Percentiles rank a stretch among this genome's conserved stretches.
These are phyloP conservation scores for Orchesellides sinensis DNA, from an alignment of 2,888 invertebrate genomes.

Conservation along the genomic window DNA sequence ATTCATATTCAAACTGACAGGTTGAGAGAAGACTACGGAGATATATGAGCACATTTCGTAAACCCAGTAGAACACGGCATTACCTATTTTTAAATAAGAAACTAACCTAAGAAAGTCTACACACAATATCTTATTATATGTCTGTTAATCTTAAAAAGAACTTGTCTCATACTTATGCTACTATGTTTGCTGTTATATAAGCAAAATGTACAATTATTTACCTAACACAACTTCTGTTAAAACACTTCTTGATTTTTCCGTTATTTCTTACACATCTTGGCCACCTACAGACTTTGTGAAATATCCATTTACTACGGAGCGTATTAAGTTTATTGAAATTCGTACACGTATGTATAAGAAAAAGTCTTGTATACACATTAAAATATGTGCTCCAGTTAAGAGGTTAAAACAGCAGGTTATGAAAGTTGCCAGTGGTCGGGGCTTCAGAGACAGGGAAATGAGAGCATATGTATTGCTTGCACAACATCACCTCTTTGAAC, in stretches of 20 bases:
- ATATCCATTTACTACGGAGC: not conserved
- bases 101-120: too few species aligned
- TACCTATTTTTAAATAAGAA: too few species aligned
- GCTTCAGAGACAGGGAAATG: too few species aligned
- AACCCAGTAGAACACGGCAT: slow-evolving; percentile 13
- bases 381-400: not conserved
- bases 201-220: slow-evolving; percentile 27
- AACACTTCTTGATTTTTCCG: slow-evolving; percentile 9
- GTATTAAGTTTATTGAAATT: too few species aligned
- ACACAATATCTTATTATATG: too few species aligned
- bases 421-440: not conserved
- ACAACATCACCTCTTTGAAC: not conserved
- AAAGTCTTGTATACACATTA: too few species aligned
- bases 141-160: too few species aligned
- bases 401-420: slow-evolving; percentile 25
- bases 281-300: slow-evolving; percentile 10
- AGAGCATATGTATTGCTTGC: not conserved
- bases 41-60: slow-evolving; percentile 53
- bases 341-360: too few species aligned
- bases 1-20: slow-evolving; percentile 64
- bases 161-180: too few species aligned
- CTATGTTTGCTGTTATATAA: not conserved
- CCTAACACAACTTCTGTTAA: slow-evolving; percentile 28
- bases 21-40: slow-evolving; percentile 35
- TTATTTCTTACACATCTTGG: not conserved